Percentiles rank a stretch among this genome's conserved stretches.
Conservation (phyloP, 2,113 vertebrate genomes). For the Malurus cyaneus region DNA sequence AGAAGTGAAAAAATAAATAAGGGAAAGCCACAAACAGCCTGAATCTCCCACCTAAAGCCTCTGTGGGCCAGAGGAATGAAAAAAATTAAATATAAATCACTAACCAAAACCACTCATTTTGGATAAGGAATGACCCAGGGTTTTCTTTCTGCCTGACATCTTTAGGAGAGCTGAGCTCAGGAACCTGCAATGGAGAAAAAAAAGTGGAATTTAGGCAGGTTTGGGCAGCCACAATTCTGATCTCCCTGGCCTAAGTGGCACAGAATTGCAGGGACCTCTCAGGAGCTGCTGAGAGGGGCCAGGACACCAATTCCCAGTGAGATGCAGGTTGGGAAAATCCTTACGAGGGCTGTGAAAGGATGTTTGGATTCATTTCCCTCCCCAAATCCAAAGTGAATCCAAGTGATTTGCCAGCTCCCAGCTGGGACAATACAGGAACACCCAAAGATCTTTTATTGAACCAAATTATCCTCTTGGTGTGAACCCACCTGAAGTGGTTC, state of each 20-base stretch:
- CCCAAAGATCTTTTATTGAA: not conserved
- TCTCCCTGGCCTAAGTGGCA: not conserved
- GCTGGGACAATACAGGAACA: not conserved
- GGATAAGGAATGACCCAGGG: not conserved
- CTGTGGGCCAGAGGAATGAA: not conserved
- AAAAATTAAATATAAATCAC: not conserved
- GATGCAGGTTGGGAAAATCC: not conserved
- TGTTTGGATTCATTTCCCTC: not conserved
- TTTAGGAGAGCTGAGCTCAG: not conserved
- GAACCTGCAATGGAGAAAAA: not conserved
- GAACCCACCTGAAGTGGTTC: too few relatives aligned
- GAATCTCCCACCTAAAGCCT: not conserved
- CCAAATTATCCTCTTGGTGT: not conserved
- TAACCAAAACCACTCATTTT: not conserved
- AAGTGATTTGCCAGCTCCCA: not conserved
- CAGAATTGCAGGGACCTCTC: not conserved
- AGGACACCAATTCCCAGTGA: not conserved
- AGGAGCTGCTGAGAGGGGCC: not conserved
- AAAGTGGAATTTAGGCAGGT: rapidly evolving
- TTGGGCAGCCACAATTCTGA: not conserved
- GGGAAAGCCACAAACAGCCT: rapidly evolving
- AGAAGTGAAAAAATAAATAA: not conserved
- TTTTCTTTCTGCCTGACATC: not conserved
- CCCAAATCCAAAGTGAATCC: not conserved
- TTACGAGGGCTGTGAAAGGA: not conserved